Evolutionary conservation across 2,797 vertebrate species (phyloP), one percentile per base, ranked within the genome.

Genomic region (Myotis planiceps): DNA sequence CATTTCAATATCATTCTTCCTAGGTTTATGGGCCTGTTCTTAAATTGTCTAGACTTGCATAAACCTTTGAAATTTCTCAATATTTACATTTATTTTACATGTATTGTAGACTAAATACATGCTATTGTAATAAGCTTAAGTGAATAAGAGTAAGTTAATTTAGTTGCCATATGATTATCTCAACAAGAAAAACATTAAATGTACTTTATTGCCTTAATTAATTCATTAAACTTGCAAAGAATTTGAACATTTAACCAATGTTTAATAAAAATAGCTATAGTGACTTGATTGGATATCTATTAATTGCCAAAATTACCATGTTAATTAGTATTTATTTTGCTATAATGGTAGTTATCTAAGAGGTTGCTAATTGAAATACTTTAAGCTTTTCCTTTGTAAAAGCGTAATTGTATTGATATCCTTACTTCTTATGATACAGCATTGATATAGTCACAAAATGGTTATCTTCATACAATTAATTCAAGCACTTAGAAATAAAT

Each of bases 261-360:
- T 95, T 98, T 97, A 98, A 85, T 55, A 97, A 98, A 98, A 98
- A 97, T 96, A 96, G 96, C 80, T 89, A 27, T 94, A 94, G 49
- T 96, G 32, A 37, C 42, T 97, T 97, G 95, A 97, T 96, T 98
- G 90, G 74, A 96, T 97, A 97, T 96, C 97, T 98, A 98, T 98
- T 98, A 98, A 98, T 97, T 97, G 82, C 85, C 58, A 95, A 98
- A 97, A 98, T 98, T 98, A 98, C 34, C 95, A 97, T 97, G 79
- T 95, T 98, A 98, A 98, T 98, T 97, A 92, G 47, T 45, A 97
- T 98, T 98, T 98, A 97, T 98, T 97, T 98, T 98, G 92, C 23
- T 92, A 96, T 96, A 96, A 76, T 92, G n/a, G 39, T 95, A 96
- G 84, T 94, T 98, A 97, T 98, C 79, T 97, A 96, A 65, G 69